Evolutionary conservation across 2,797 vertebrate species (phyloP), one percentile per base, ranked within the genome.

Genomic region (Pelobates cultripes): DNA sequence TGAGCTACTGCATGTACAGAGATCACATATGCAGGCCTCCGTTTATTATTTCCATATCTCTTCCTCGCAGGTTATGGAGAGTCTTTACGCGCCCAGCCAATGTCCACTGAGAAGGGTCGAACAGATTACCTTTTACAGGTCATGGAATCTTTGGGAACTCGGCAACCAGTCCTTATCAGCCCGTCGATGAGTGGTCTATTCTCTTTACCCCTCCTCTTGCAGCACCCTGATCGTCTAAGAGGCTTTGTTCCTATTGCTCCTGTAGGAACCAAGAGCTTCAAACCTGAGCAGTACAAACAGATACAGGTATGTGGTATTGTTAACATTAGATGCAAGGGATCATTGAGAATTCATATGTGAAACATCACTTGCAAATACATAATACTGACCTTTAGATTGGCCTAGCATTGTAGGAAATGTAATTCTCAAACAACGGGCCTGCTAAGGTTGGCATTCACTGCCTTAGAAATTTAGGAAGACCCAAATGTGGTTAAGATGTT

Each of bases 121-220:
- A 94, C 94, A 4, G 91, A 94, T 64, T 93, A 99, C 40, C 91
- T 99, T 55, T 90, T 90, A 7, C 92, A 71, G 3, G 91, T 95
- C 84, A 91, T 99, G 81, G 95, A 90, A 83, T 91, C 95, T 8
- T 86, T 99, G 90, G 89, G 90, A 2, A 88, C 97, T 60, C 90
- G 77, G 66, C 90, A 91, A 1, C 91, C 95, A 0, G 94, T 99
- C 79, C 89, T 99, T 1, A 68, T 99, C 88, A 97, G 96, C 88
- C 97, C 98, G 0, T 99, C 98, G 0, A 96, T 98, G 95, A 99
- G 98, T 0, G 98, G 98, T 47, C 95, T 91, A 84, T 99, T 98
- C 79, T 93, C 96, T 55, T 87, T 99, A 85, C 97, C 98, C 1
- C 97, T 97, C 86, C 93, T 99, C 69, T 91, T 99, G 90, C 93